Evolutionary conservation across 1,140 invertebrate genomes (phyloP).

Genomic region (Drosophila kanapiae): DNA sequence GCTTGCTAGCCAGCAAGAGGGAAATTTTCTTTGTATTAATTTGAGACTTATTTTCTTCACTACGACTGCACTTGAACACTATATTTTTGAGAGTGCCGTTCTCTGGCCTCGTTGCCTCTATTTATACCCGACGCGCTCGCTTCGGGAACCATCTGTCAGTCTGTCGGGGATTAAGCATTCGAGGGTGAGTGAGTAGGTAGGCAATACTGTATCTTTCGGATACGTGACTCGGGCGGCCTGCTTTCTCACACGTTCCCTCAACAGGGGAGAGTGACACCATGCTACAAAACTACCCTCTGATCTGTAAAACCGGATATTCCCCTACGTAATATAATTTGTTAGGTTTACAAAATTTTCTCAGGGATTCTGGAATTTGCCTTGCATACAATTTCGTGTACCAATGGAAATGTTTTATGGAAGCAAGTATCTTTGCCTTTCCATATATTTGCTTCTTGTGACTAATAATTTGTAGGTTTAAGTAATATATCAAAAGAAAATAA

Average conservation of each 20-base stretch:
- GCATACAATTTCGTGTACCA: neutral
- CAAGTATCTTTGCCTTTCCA: too few relatives aligned
- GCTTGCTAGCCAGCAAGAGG: slow-evolving; percentile 15
- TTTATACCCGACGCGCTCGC: slow-evolving; percentile 54
- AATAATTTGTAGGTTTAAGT: too few relatives aligned
- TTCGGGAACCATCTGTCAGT: slow-evolving; percentile 56
- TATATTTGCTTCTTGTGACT: too few relatives aligned
- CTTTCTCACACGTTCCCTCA: slow-evolving; percentile 18
- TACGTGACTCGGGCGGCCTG: slow-evolving; percentile 44
- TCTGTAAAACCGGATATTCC: neutral
- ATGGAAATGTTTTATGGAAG: neutral
- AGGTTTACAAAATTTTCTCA: neutral
- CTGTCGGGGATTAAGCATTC: slow-evolving; percentile 25
- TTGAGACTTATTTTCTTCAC: slow-evolving; percentile 43
- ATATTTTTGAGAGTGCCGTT: slow-evolving; percentile 51
- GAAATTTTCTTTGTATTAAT: slow-evolving; percentile 33
- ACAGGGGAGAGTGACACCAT: slow-evolving; percentile 14
- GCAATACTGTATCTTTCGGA: slow-evolving; percentile 2
- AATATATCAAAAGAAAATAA: too few relatives aligned
- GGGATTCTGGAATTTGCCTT: neutral
- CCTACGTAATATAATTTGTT: neutral
- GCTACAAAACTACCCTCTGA: slow-evolving; percentile 31
- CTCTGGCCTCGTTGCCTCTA: slow-evolving; percentile 23
- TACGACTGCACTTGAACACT: slow-evolving; percentile 64
- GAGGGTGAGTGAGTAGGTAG: slow-evolving; percentile 35